Evolutionary conservation across 2,888 invertebrate genomes (phyloP), one percentile per base, ranked within the genome.

Genomic region (Graphium colonna): DNA sequence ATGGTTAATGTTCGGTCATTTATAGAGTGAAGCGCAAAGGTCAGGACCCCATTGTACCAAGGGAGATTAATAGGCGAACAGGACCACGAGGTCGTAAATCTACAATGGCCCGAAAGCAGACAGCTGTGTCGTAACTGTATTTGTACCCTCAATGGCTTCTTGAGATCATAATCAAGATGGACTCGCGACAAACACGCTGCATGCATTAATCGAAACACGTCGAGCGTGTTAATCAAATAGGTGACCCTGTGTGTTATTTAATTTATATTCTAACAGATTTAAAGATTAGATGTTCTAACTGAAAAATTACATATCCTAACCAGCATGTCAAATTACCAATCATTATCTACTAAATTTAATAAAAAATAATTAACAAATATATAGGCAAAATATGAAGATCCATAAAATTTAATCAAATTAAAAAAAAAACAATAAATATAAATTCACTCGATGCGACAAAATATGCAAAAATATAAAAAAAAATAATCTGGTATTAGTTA

Each of bases 51-150:
- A 53, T 53, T 48, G 52, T 47, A 31, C 38, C 26, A 38, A 38
- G 38, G 26, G 26, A 36, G 28, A 53, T 53, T 48, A 48, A 53
- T 53, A 13, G 38, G 9, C 31, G 42, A 10, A 43, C 47, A 47
- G 43, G 48, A 48, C 43, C 39, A 18, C n/a, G 15, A 26, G 47
- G 42, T 52, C 52, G 18, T 43, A 48, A 52, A 53, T 48, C 48
- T 43, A 43, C 26, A 28, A 47, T 42, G 38, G 26, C 38, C 48
- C 43, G 28, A 36, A 48, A 48, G 17, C 12, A 43, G 48, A 48
- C 48, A 13, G 38, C 28, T 38, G 3, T 44, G 36, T 18, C 15
- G 42, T 44, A 28, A 38, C 28, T 43, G 38, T 36, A 28, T 36
- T 41, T 46, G 41, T 48, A 40, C 28, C 8, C 17, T 17, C 8